phyloP scores from a whole-genome alignment of 2,113 vertebrate species.

The Pterocles burchelli region DNA sequence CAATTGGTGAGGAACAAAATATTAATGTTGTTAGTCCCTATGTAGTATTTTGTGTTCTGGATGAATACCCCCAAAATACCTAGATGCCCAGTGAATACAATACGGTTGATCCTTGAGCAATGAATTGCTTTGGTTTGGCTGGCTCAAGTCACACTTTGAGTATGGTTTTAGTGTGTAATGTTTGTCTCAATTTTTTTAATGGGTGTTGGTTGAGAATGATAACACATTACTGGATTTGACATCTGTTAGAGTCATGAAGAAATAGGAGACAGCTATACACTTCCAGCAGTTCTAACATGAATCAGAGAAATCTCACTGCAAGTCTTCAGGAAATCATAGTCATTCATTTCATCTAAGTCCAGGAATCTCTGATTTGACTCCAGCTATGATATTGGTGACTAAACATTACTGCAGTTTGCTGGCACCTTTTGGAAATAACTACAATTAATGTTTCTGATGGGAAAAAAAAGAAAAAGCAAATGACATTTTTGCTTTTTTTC shows the following conservation, averaged over 20 bases:
- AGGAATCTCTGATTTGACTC: background rate
- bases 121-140: background rate
- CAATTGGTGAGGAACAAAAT: background rate
- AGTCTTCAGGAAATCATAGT: background rate
- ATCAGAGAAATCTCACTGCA: background rate
- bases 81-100: background rate
- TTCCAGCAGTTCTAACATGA: background rate
- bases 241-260: background rate
- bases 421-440: background rate
- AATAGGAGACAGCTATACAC: background rate
- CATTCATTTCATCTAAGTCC: background rate
- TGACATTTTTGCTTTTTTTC: background rate
- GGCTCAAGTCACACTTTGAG: background rate
- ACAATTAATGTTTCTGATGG: background rate
- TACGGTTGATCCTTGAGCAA: fast-evolving
- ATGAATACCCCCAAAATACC: background rate
- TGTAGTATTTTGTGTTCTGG: background rate
- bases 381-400: background rate
- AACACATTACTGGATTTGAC: background rate
- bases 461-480: background rate
- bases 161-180: background rate
- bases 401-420: background rate
- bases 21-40: background rate
- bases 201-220: background rate
- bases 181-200: background rate